Evolutionary conservation across 2,797 vertebrate genomes (phyloP), one percentile per base, ranked within the genome.

Genomic region (Sebastiscus tertius): DNA sequence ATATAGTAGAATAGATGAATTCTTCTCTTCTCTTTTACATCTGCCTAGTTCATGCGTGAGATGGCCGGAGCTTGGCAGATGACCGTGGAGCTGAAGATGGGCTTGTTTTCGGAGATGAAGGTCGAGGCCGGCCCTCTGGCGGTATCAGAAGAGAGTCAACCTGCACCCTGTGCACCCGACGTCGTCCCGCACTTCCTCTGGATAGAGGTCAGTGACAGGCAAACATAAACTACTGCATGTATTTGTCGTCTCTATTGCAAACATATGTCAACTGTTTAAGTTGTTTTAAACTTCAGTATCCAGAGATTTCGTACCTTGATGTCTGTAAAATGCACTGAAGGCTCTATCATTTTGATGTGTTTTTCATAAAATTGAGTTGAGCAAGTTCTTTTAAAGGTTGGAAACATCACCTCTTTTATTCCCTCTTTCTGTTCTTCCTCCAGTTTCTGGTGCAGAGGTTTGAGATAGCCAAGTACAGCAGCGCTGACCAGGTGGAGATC

Each of bases 51-150:
- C 86, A 98, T 99, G 97, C 96, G 98, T 56, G 98, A 99, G 93
- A 99, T 99, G 97, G 96, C 97, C 1, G 98, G 98, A 49, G 98
- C 98, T 16, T 99, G 98, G 98, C 98, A 99, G 82, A 99, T 99
- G 98, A 97, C 97, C 0, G 97, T 98, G 27, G 97, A 99, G 90
- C 96, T 97, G 93, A 98, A 97, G 91, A 94, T 97, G 74, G 97
- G 98, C 78, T 91, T 99, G 67, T 99, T 99, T 89, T 98, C 97
- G 0, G 96, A 96, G 18, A 96, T 97, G 31, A 94, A 95, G 84
- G 96, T 95, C 9, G 98, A 98, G 92, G 96, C 97, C 0, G 97
- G 98, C 71, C 98, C 98, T 0, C 91, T 99, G 85, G 98, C 98
- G 0, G 98, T 98, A 0, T 99, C 98, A 0, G 98, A 99, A 93